Percentiles rank a stretch among this genome's conserved stretches.
Conservation (phyloP, 2,113 vertebrate species). For the Arenaria interpres region DNA sequence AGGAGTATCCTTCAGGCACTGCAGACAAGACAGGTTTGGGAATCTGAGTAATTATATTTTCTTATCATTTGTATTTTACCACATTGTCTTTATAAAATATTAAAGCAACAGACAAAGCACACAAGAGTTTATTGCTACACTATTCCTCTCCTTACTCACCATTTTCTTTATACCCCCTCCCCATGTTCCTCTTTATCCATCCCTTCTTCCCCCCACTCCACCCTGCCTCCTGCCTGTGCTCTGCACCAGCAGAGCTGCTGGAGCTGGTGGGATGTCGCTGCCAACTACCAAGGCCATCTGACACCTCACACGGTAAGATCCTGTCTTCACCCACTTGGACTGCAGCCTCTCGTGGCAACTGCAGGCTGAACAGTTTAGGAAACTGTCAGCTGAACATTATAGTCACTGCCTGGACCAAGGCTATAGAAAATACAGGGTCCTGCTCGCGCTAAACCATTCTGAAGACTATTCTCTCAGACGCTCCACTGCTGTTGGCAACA, state of each 20-base stretch:
- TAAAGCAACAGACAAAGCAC: background rate
- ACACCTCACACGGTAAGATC: fast-evolving
- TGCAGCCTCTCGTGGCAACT: background rate
- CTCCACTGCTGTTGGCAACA: fast-evolving
- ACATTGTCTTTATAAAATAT: background rate
- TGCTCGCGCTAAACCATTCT: background rate
- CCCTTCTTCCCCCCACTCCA: too few species aligned
- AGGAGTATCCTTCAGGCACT: background rate
- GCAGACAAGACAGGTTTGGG: background rate
- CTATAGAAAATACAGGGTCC: background rate
- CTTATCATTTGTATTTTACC: background rate
- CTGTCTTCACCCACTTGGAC: background rate
- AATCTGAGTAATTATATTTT: background rate
- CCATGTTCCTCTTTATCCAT: background rate
- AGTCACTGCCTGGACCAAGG: background rate
- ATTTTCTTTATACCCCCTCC: background rate
- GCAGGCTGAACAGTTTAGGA: background rate
- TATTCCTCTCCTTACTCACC: background rate
- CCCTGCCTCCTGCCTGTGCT: background rate
- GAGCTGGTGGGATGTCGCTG: background rate
- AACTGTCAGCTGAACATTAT: background rate
- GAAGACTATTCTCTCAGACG: background rate
- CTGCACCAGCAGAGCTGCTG: background rate
- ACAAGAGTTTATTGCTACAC: background rate
- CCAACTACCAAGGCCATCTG: background rate